Evolutionary conservation across 2,888 invertebrate genomes (phyloP).

Genomic region (Xestia c-nigrum): DNA sequence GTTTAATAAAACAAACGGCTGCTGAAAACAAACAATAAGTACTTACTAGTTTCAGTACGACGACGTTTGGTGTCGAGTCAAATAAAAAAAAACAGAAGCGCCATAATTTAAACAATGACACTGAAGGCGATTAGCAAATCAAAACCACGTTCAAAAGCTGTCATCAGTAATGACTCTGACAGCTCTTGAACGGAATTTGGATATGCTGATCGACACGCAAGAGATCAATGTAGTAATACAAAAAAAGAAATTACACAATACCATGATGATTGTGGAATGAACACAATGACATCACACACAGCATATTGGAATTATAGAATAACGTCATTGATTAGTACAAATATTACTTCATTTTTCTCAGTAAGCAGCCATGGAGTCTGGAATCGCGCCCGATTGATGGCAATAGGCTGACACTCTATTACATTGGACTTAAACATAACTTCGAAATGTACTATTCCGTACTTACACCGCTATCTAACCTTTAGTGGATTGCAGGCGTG

Average conservation of each 20-base stretch:
- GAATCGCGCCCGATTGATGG: too few species aligned
- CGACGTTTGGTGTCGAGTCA: background rate
- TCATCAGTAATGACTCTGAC: background rate
- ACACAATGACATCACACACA: background rate
- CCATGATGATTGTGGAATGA: background rate
- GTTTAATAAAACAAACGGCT: conserved; percentile 14
- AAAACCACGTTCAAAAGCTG: background rate
- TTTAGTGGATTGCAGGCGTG: too few species aligned
- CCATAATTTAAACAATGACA: background rate
- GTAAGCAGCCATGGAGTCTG: background rate
- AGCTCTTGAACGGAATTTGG: background rate
- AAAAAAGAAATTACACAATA: background rate
- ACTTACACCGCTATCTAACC: too few species aligned
- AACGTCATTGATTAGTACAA: background rate
- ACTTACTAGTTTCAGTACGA: background rate
- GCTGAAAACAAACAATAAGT: conserved; percentile 24
- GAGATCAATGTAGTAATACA: background rate
- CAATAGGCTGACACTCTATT: too few species aligned
- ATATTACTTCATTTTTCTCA: background rate
- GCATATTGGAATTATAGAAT: background rate
- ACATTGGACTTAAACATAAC: too few species aligned
- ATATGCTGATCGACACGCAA: background rate
- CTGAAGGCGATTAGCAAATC: background rate
- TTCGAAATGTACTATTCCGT: too few species aligned
- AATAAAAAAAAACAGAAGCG: background rate